phyloP scores from a whole-genome alignment of 1,140 invertebrate species.

The Plodia interpunctella region DNA sequence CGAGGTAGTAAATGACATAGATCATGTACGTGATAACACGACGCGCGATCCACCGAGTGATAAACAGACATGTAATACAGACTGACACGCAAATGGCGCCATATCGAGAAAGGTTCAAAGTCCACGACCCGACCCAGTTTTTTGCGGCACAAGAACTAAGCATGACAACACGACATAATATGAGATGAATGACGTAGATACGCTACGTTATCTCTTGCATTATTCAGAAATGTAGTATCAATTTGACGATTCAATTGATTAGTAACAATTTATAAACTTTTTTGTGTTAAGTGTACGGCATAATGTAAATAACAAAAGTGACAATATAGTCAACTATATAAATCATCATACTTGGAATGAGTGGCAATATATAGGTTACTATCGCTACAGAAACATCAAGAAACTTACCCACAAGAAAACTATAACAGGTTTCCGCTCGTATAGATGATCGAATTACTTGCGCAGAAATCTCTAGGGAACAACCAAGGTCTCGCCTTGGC shows the following conservation, averaged over 20 bases:
- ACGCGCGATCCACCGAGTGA: background rate
- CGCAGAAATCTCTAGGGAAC: too few species aligned
- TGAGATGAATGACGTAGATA: background rate
- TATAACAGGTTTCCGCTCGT: too few species aligned
- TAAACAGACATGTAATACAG: background rate
- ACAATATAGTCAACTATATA: too few species aligned
- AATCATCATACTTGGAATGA: too few species aligned
- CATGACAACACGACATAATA: background rate
- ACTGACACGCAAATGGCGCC: background rate
- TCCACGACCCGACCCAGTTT: constrained; percentile 21
- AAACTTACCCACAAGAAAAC: too few species aligned
- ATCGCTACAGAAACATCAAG: too few species aligned
- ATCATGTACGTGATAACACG: background rate
- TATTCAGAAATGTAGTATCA: background rate
- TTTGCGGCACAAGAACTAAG: background rate
- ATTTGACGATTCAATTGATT: too few species aligned
- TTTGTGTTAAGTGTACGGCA: background rate
- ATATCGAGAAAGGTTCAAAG: constrained; percentile 34
- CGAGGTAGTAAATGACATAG: background rate
- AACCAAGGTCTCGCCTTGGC: background rate
- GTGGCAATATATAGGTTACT: too few species aligned
- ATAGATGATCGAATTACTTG: too few species aligned
- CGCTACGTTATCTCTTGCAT: background rate
- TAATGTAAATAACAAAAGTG: background rate
- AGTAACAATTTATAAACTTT: too few species aligned